These are phyloP conservation scores for Cyphomyrus plagiostoma DNA, from an alignment of 2,113 vertebrate species.

Conservation along the genomic window DNA sequence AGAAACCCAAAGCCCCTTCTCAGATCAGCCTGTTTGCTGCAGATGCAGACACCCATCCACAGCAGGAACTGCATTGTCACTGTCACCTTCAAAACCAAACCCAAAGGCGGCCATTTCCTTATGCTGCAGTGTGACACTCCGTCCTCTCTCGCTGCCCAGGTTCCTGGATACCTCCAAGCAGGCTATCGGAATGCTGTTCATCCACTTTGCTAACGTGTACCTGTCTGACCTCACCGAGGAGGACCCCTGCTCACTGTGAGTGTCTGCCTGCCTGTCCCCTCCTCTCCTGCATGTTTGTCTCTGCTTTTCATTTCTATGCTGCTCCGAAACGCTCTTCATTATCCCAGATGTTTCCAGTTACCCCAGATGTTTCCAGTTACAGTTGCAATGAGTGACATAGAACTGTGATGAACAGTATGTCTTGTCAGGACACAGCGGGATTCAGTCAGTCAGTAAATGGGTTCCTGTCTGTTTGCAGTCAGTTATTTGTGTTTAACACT, in stretches of 20 bases:
- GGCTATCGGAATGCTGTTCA: conserved; percentile 98
- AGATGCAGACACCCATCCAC: not conserved
- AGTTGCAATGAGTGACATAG: not conserved
- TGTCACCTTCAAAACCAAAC: not conserved
- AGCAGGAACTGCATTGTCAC: not conserved
- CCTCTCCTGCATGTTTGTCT: not conserved
- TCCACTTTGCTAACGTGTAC: conserved; percentile 98
- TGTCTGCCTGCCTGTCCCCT: conserved; percentile 28
- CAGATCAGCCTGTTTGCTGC: not conserved
- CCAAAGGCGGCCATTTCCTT: not conserved
- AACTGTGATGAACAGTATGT: not conserved
- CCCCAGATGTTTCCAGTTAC: not conserved
- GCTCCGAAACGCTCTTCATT: not conserved
- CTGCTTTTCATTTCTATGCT: not conserved
- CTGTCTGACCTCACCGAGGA: conserved; percentile 90
- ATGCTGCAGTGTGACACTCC: not conserved
- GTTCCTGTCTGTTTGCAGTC: not conserved
- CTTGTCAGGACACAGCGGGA: not conserved
- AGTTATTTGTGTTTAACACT: not conserved
- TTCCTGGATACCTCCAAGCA: conserved; percentile 98
- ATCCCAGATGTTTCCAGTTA: not conserved
- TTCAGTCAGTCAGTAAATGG: not conserved
- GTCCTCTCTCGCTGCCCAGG: conserved; percentile 56
- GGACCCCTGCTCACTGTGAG: conserved; percentile 97
- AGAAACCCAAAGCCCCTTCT: not conserved